Conservation (phyloP, 2,113 vertebrate species). For the Pterophyllum scalare region DNA sequence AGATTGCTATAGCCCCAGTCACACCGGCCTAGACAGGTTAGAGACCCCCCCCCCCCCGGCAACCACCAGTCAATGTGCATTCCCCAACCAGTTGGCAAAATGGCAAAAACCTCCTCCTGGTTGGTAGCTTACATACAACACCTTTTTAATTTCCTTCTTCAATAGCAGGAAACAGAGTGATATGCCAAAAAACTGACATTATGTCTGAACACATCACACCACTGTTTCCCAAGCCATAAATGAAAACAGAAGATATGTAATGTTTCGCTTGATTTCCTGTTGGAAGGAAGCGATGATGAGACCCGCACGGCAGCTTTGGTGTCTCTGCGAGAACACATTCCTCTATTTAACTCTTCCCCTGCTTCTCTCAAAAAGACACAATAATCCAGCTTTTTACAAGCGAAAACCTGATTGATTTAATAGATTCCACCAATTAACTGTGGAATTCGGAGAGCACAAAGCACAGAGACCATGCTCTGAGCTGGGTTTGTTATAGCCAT, state of each 20-base stretch:
- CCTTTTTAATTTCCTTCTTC: conserved; percentile 14
- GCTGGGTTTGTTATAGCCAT: background rate
- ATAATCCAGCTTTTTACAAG: conserved; percentile 28
- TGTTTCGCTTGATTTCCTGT: conserved; percentile 33
- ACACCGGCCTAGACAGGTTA: too few relatives aligned
- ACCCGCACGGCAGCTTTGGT: background rate
- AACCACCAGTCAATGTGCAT: too few relatives aligned
- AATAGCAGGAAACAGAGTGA: conserved; percentile 51
- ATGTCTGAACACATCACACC: background rate
- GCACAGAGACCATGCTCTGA: background rate
- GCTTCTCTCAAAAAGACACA: conserved; percentile 10
- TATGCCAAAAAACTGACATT: conserved; percentile 21
- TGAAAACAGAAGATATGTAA: conserved; percentile 19
- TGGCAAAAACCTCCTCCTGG: too few relatives aligned
- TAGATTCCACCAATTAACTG: conserved; percentile 37
- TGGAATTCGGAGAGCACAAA: conserved; percentile 21
- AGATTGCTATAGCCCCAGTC: too few relatives aligned
- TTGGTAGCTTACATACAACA: too few relatives aligned
- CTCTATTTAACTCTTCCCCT: background rate
- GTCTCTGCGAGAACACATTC: background rate
- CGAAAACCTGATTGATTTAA: background rate
- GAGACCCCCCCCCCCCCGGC: too few relatives aligned
- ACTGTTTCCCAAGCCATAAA: conserved; percentile 13
- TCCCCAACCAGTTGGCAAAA: too few relatives aligned
- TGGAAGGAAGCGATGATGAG: background rate